Evolutionary conservation across 2,797 vertebrate species (phyloP).

Genomic region (Chrosomus eos): DNA sequence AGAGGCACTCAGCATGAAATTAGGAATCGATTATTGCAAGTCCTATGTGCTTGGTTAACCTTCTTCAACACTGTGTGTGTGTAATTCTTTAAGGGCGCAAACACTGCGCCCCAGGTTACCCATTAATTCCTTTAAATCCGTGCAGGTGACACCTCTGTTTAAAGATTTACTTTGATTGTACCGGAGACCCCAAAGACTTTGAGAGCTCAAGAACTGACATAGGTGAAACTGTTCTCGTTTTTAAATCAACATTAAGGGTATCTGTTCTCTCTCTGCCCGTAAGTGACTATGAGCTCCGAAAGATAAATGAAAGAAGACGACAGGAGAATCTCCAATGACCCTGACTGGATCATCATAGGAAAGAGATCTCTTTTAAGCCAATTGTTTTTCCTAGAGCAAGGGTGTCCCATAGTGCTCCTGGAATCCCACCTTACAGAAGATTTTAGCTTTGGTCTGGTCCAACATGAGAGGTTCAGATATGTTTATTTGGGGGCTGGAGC

Average conservation of each 20-base stretch:
- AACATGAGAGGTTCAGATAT: not conserved
- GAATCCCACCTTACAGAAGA: not conserved
- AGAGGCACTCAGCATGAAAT: slow-evolving; percentile 82
- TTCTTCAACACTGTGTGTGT: slow-evolving; percentile 64
- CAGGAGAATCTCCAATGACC: not conserved
- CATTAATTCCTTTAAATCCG: slow-evolving; percentile 74
- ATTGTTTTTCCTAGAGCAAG: not conserved
- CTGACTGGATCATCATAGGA: not conserved
- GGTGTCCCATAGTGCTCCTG: not conserved
- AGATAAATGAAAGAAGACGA: slow-evolving; percentile 18
- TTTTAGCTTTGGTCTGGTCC: not conserved
- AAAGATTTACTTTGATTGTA: slow-evolving; percentile 74
- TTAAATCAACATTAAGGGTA: slow-evolving; percentile 39
- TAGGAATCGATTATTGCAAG: slow-evolving; percentile 83
- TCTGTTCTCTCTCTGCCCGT: slow-evolving; percentile 21
- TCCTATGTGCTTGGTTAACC: slow-evolving; percentile 78
- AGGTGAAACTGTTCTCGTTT: slow-evolving; percentile 35
- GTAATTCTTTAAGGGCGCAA: slow-evolving; percentile 26
- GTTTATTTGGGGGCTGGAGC: not conserved
- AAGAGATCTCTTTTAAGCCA: not conserved
- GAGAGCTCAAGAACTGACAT: slow-evolving; percentile 48
- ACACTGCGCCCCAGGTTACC: slow-evolving; percentile 59
- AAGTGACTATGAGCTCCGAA: slow-evolving; percentile 5
- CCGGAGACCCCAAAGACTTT: slow-evolving; percentile 24
- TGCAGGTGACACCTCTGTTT: slow-evolving; percentile 75